Base-by-base conservation (phyloP, 2,888 invertebrate genomes). In the Steinernema hermaphroditum region DNA sequence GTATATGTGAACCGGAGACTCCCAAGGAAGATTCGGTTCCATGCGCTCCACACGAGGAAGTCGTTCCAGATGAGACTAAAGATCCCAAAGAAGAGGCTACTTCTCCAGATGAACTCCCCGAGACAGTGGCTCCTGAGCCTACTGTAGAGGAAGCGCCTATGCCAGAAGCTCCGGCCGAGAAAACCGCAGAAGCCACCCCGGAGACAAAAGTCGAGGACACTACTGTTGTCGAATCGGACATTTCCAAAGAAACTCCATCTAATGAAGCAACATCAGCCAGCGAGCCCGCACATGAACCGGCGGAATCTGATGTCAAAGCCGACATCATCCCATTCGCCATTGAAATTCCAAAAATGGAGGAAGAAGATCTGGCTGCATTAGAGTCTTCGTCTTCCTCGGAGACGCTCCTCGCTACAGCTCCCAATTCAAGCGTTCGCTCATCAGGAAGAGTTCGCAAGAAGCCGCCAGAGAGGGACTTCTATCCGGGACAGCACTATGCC, bases 401-500 rank as follows among this genome's bases (percentile, higher is more conserved):
- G 4, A 6, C 37, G 12, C 37, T 16, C 16, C 29, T n/a, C 29
- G 16, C 62, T 6, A 9, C 27, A 32, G 1, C 32, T 2, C 1
- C 14, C 62, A 19, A 2, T 8, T 62, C 62, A 1, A 32, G 16
- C 62, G 62, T 62, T 29, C 62, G 62, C 1, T 62, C 62, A 8
- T 62, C 62, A 2, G 32, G 62, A 22, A 12, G 62, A 2, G 34
- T 62, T 32, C 62, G 62, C 29, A 62, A 62, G 62, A 62, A 62
- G 62, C 62, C 62, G 1, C 62, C 22, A 34, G 62, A 62, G 27
- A 24, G 62, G 16, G 62, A 62, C 32, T 62, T 62, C 62, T 62
- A 16, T 12, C 62, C 62, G 1, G 62, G 62, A 62, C 54, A 54
- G 14, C 27, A 19, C 24, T 54, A 54, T 22, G 27, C 54, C 1